Conservation (phyloP, 2,113 vertebrate species). For the Hydrolagus affinis region DNA sequence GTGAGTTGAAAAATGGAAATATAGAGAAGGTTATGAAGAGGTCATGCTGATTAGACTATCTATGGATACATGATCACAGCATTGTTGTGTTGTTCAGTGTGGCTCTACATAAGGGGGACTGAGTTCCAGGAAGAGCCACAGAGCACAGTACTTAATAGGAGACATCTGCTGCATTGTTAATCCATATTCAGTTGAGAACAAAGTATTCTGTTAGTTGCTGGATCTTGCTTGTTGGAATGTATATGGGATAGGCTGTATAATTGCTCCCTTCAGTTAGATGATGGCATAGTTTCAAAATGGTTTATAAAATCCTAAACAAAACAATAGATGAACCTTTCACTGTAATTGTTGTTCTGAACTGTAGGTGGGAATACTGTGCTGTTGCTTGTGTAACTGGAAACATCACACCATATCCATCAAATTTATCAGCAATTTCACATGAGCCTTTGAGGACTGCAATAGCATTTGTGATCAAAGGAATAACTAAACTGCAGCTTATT, state of each 20-base stretch:
- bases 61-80: background rate
- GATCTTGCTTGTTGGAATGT: too few species aligned
- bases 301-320: background rate
- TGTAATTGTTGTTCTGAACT: background rate
- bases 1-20: background rate
- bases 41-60: background rate
- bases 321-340: too few species aligned
- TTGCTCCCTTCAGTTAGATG: background rate
- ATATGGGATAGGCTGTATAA: background rate
- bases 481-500: too few species aligned
- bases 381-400: background rate
- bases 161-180: background rate
- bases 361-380: background rate
- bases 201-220: background rate
- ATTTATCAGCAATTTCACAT: background rate
- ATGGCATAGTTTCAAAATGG: background rate
- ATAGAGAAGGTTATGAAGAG: background rate
- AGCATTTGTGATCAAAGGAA: background rate
- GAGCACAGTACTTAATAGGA: background rate
- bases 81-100: background rate
- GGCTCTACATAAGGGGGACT: background rate
- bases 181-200: background rate
- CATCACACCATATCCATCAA: background rate
- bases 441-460: background rate
- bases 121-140: background rate